Evolutionary conservation across 1,140 invertebrate genomes (phyloP).

Genomic region (Theocolax elegans): DNA sequence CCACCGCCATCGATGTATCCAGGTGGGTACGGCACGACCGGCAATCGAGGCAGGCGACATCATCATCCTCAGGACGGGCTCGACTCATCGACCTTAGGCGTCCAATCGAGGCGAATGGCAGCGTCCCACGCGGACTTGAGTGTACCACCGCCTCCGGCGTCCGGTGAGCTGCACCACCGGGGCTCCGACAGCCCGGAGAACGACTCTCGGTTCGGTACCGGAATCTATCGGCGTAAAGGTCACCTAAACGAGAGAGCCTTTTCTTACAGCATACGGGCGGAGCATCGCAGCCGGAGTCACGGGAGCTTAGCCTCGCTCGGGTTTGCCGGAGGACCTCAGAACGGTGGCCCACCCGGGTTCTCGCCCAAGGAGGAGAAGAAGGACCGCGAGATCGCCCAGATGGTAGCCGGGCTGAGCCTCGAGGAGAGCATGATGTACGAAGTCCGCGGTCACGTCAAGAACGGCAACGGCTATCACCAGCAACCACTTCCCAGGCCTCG

Average conservation of each 20-base stretch:
- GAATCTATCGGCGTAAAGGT: conserved; percentile 89
- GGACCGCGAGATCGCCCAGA: conserved; percentile 89
- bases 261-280: conserved; percentile 92
- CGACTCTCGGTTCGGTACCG: conserved; percentile 85
- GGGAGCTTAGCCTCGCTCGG: conserved; percentile 86
- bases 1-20: conserved; percentile 69
- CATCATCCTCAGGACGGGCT: conserved; percentile 67
- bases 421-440: conserved; percentile 67
- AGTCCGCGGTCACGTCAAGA: not conserved
- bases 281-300: conserved; percentile 89
- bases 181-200: conserved; percentile 72
- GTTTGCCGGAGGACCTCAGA: conserved; percentile 51
- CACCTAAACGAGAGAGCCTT: conserved; percentile 94
- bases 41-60: conserved; percentile 71
- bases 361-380: conserved; percentile 77
- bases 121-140: conserved; percentile 60
- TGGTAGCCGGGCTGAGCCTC: conserved; percentile 87
- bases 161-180: conserved; percentile 56
- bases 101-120: conserved; percentile 57
- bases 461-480: conserved; percentile 28
- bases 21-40: conserved; percentile 66
- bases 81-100: conserved; percentile 57
- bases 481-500: conserved; percentile 60
- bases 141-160: conserved; percentile 51
- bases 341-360: not conserved